These are phyloP conservation scores for Caracal caracal DNA, from an alignment of 2,113 vertebrate species.

Conservation along the genomic window DNA sequence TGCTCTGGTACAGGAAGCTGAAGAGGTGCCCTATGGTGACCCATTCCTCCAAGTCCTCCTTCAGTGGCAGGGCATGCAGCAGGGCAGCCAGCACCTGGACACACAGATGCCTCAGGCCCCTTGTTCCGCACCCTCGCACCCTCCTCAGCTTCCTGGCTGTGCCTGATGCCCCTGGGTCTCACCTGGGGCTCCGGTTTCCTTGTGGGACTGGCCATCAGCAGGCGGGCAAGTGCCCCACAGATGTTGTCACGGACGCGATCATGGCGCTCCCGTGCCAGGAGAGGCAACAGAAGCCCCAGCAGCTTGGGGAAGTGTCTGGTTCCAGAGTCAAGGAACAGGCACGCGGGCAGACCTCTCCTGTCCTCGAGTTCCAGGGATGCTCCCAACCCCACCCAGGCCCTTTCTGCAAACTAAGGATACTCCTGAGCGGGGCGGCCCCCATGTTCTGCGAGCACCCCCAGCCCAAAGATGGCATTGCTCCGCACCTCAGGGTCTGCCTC, in stretches of 20 bases:
- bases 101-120: neutral
- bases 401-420: constrained; percentile 80
- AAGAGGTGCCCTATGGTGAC: constrained; percentile 90
- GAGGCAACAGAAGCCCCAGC: constrained; percentile 89
- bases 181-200: constrained; percentile 91
- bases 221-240: constrained; percentile 92
- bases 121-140: neutral
- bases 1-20: constrained; percentile 87
- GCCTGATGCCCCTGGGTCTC: neutral
- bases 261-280: constrained; percentile 88
- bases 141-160: neutral
- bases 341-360: neutral
- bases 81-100: constrained; percentile 90
- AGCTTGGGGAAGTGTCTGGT: constrained; percentile 90
- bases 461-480: constrained; percentile 92
- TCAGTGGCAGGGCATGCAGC: constrained; percentile 88
- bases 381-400: neutral
- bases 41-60: constrained; percentile 93
- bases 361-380: neutral
- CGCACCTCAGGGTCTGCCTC: constrained; percentile 91
- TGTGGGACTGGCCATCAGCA: constrained; percentile 87
- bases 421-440: constrained; percentile 85
- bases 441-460: constrained; percentile 90
- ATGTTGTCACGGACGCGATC: constrained; percentile 91
- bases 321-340: constrained; percentile 60